Evolutionary conservation across 30 jellyfish, hydroid and myxozoan genomes (phyloP).

Genomic region (Chironex yamaguchii): DNA sequence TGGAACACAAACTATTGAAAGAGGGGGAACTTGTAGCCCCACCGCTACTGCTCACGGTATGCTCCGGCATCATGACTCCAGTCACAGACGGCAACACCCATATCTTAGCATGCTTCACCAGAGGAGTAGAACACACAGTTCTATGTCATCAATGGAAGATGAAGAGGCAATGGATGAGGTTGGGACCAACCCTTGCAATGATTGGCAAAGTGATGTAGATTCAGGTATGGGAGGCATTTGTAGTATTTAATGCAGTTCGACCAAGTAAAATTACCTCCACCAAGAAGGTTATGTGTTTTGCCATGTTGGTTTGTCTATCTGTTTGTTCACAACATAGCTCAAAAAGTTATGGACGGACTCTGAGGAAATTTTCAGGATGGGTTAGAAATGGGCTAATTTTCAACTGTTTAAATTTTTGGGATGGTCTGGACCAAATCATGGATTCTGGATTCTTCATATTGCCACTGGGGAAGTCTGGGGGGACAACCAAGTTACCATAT

Average conservation of each 20-base stretch:
- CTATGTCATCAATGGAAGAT: conserved; percentile 90
- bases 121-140: conserved; percentile 68
- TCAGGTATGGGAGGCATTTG: conserved; percentile 77
- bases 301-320: not conserved
- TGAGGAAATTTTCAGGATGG: no score
- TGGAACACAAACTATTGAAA: not conserved
- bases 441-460: no score
- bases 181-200: conserved; percentile 52
- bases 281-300: not conserved
- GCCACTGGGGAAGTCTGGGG: no score
- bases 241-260: no score
- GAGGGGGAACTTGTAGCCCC: not conserved
- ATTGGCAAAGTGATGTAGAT: conserved; percentile 83
- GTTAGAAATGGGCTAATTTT: no score
- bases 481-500: no score
- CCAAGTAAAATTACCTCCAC: not conserved
- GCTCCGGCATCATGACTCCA: not conserved
- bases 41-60: not conserved
- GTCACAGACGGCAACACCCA: conserved; percentile 61
- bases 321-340: not conserved
- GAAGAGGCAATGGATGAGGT: conserved; percentile 77
- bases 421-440: no score
- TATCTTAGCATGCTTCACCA: conserved; percentile 61
- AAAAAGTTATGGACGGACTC: no score
- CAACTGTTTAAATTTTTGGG: no score